Evolutionary conservation across 2,797 vertebrate species (phyloP), one percentile per base, ranked within the genome.

Genomic region (Helarctos malayanus): DNA sequence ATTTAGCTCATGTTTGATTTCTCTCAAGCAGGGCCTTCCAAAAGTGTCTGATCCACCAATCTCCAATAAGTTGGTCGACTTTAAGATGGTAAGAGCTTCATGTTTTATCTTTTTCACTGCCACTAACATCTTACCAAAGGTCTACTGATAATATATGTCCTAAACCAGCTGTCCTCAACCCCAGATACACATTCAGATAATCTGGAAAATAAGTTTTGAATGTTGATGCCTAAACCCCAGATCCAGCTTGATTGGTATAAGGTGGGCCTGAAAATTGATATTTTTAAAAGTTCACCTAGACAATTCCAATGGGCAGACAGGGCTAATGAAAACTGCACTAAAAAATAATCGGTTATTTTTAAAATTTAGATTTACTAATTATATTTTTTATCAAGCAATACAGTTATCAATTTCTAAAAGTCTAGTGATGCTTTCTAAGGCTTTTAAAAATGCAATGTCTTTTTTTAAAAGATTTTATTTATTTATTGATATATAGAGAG

Each of bases 21-120:
- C 27, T 79, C 78, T 93, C 68, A 73, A 82, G 27, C 54, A 80
- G 9, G 1, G 0, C 57, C 75, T 92, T 90, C 52, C 76, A 45
- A 68, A 81, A 81, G 61, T 69, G 32, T 69, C 41, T 90, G 63
- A 75, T 38, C 32, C 81, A 69, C 45, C 41, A 38, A 71, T 78
- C n/a, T 86, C 61, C 45, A 83, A 73, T 78, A 88, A 95, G 12
- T 12, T 29, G 38, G 49, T 65, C 84, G 80, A 89, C 13, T 41
- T 38, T 79, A 89, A 92, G 35, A 93, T 90, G 49, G 13, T 32
- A 81, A 93, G 18, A 96, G 27, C 59, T 84, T 87, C n/a, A 38
- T 65, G 13, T 65, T 79, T 96, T 91, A 52, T 27, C 18, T 87
- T 91, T 95, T 57, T 83, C 21, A 57, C 10, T 73, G 47, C 47